These are phyloP conservation scores for Periphyllus acericola DNA, from an alignment of 2,888 invertebrate genomes.

Conservation along the genomic window DNA sequence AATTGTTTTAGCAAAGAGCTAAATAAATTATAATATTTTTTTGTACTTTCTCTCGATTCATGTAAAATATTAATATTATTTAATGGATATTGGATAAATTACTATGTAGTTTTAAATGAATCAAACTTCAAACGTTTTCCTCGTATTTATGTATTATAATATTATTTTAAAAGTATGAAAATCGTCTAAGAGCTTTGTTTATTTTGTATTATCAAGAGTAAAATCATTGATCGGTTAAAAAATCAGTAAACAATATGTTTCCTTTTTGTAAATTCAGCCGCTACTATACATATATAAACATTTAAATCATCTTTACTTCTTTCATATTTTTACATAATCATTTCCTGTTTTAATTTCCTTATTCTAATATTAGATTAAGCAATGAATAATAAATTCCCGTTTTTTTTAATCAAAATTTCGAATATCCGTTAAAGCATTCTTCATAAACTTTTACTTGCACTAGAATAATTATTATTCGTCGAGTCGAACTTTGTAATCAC, in stretches of 20 bases:
- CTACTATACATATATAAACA: neutral
- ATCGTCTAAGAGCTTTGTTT: too few relatives aligned
- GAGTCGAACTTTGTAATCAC: conserved; percentile 40
- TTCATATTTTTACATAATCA: neutral
- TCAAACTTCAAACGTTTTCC: too few relatives aligned
- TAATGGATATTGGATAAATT: too few relatives aligned
- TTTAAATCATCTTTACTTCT: neutral
- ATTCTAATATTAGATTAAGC: conserved; percentile 34
- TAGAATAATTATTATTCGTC: conserved; percentile 28
- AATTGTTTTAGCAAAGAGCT: too few relatives aligned
- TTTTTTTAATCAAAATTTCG: conserved; percentile 38
- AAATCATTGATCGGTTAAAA: too few relatives aligned
- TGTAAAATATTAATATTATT: too few relatives aligned
- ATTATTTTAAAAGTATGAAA: too few relatives aligned
- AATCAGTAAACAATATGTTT: neutral
- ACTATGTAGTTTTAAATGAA: too few relatives aligned
- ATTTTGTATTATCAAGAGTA: too few relatives aligned
- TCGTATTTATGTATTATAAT: too few relatives aligned
- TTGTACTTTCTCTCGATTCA: too few relatives aligned
- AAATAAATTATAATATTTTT: too few relatives aligned
- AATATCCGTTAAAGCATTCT: conserved; percentile 16
- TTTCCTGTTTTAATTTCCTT: neutral
- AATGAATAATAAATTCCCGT: conserved; percentile 38
- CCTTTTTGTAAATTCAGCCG: neutral
- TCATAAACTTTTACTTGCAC: conserved; percentile 29